Percentiles rank a stretch among this genome's conserved stretches.
These are phyloP conservation scores for Colossoma macropomum DNA, from an alignment of 2,113 vertebrate species.

Conservation along the genomic window DNA sequence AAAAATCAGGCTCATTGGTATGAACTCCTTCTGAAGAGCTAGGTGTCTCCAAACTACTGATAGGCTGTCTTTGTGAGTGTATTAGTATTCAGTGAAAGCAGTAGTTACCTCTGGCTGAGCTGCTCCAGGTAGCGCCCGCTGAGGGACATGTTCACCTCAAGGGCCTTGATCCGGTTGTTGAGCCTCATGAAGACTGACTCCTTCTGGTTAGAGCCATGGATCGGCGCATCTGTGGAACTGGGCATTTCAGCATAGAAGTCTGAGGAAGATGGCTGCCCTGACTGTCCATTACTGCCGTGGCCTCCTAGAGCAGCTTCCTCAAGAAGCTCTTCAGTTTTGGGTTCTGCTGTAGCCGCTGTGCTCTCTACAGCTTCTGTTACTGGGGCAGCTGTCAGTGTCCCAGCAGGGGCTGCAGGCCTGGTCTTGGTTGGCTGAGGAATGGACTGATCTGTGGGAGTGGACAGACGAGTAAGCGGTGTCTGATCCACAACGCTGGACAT, in stretches of 20 bases:
- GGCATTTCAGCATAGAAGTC: conserved; percentile 93
- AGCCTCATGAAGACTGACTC: conserved; percentile 98
- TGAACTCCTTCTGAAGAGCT: too few species aligned
- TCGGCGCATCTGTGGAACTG: conserved; percentile 84
- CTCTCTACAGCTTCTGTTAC: not conserved
- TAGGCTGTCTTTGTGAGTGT: not conserved
- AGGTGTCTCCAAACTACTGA: not conserved
- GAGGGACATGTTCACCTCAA: conserved; percentile 98
- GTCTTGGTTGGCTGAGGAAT: not conserved
- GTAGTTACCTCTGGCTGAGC: conserved; percentile 91
- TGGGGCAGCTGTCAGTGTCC: not conserved
- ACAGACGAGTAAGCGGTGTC: conserved; percentile 44
- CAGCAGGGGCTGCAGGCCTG: not conserved
- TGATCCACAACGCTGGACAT: conserved; percentile 32
- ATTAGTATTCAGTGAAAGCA: not conserved
- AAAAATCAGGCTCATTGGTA: too few species aligned
- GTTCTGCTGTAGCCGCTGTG: not conserved
- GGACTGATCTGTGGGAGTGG: conserved; percentile 65
- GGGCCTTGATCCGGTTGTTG: conserved; percentile 96
- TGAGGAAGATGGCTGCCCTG: conserved; percentile 68
- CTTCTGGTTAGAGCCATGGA: conserved; percentile 92
- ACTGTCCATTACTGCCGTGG: not conserved
- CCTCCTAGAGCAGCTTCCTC: conserved; percentile 14
- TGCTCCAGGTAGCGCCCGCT: conserved; percentile 97
- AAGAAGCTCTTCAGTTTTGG: not conserved